These are phyloP conservation scores for Dryomyza anilis DNA, from an alignment of 2,888 invertebrate species.

Conservation along the genomic window DNA sequence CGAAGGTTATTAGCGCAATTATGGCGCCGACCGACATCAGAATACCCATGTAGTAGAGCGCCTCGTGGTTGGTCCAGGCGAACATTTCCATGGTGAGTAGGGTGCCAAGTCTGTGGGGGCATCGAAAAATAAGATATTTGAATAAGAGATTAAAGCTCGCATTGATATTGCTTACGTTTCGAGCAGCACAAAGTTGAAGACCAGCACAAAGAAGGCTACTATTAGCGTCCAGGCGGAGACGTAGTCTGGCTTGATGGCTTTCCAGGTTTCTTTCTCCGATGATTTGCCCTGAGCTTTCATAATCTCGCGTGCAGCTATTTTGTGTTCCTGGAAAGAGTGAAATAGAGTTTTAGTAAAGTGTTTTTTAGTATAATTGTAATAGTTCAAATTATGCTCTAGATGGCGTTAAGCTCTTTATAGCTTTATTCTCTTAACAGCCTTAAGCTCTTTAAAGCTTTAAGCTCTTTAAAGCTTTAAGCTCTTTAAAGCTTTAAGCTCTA, in stretches of 20 bases:
- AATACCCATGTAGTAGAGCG: conserved; percentile 81
- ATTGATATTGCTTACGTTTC: conserved; percentile 69
- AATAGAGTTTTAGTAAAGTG: not conserved
- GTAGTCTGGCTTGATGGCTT: conserved; percentile 73
- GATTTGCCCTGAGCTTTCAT: conserved; percentile 75
- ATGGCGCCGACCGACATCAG: conserved; percentile 81
- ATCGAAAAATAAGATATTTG: not conserved
- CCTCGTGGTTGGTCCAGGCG: conserved; percentile 79
- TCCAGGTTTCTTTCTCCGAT: conserved; percentile 77
- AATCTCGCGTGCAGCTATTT: conserved; percentile 79
- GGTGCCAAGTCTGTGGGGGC: conserved; percentile 69
- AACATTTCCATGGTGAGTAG: conserved; percentile 89
- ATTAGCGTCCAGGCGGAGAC: conserved; percentile 79
- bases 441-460: too few species aligned
- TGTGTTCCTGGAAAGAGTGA: conserved; percentile 63
- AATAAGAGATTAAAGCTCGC: not conserved
- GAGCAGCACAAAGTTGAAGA: conserved; percentile 85
- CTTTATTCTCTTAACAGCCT: too few species aligned
- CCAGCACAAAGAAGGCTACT: conserved; percentile 80
- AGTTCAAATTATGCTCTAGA: too few species aligned
- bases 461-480: too few species aligned
- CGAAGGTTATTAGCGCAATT: conserved; percentile 76
- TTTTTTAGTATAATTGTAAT: not conserved
- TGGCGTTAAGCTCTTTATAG: too few species aligned
- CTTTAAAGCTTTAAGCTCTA: too few species aligned